A percentile compares a stretch with the other conserved stretches of the same genome.
Conservation (phyloP, 1,140 invertebrate species). For the Brachionus plicatilis region DNA sequence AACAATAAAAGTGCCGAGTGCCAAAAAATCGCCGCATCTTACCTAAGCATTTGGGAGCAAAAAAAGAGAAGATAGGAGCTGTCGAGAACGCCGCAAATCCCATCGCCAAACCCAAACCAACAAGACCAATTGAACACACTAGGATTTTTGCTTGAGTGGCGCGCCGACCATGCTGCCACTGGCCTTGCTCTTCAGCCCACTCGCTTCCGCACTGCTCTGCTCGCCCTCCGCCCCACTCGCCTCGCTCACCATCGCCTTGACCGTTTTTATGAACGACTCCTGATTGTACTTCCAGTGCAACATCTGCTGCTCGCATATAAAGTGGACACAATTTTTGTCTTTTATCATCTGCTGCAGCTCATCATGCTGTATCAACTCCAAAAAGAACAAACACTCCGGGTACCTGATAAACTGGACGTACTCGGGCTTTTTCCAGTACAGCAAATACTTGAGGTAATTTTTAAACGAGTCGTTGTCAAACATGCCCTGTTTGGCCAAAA, state of each 20-base stretch:
- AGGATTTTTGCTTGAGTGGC: not conserved
- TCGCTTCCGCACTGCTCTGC: not conserved
- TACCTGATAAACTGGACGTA: slow-evolving; percentile 40
- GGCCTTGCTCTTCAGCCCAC: not conserved
- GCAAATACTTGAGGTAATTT: slow-evolving; percentile 41
- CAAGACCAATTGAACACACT: not conserved
- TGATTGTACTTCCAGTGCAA: not conserved
- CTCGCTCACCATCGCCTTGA: not conserved
- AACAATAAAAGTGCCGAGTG: not conserved
- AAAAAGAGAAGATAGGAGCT: not conserved
- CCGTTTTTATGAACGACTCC: not conserved
- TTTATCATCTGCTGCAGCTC: slow-evolving; percentile 4
- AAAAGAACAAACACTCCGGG: slow-evolving; percentile 33
- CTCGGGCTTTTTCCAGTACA: slow-evolving; percentile 36
- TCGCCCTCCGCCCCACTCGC: not conserved
- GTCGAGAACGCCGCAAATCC: not conserved
- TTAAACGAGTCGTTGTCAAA: slow-evolving; percentile 32
- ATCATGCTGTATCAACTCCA: slow-evolving; percentile 16
- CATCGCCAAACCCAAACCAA: not conserved
- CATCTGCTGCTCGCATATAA: slow-evolving; percentile 38
- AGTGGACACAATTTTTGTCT: slow-evolving; percentile 3
- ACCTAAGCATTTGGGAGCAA: not conserved
- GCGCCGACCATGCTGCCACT: not conserved
- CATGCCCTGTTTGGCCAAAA: slow-evolving; percentile 20
- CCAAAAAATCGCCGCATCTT: not conserved